Evolutionary conservation across 1,140 invertebrate genomes (phyloP).

Genomic region (Heliconius hewitsoni): DNA sequence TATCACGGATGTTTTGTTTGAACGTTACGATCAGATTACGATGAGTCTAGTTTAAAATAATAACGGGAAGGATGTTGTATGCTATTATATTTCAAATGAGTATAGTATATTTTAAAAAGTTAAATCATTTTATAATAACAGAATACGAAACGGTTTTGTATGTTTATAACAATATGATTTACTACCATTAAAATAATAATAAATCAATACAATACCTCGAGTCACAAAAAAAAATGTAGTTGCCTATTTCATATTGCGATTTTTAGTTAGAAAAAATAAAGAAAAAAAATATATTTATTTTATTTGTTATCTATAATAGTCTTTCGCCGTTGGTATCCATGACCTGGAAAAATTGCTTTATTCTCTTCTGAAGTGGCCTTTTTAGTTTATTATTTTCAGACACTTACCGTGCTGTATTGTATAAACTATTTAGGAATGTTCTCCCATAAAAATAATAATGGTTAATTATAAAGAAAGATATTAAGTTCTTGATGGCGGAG

Average conservation of each 20-base stretch:
- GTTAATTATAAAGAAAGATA: too few relatives aligned
- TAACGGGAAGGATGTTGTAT: constrained; percentile 41
- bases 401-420: too few relatives aligned
- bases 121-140: background rate
- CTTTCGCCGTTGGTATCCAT: too few relatives aligned
- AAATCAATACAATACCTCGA: background rate
- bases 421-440: too few relatives aligned
- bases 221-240: background rate
- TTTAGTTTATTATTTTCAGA: too few relatives aligned
- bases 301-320: too few relatives aligned
- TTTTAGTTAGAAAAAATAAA: too few relatives aligned
- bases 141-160: background rate
- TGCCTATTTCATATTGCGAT: background rate
- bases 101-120: background rate
- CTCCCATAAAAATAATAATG: too few relatives aligned
- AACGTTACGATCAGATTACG: constrained; percentile 39
- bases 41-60: constrained; percentile 53
- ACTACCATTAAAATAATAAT: background rate
- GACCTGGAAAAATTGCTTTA: too few relatives aligned
- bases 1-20: background rate
- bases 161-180: background rate
- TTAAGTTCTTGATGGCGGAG: too few relatives aligned
- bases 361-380: too few relatives aligned
- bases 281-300: too few relatives aligned
- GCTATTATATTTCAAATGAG: background rate